Evolutionary conservation across 53 echinoderm and acorn worm species (phyloP), one percentile per base, ranked within the genome.

Genomic region (Astropecten irregularis): DNA sequence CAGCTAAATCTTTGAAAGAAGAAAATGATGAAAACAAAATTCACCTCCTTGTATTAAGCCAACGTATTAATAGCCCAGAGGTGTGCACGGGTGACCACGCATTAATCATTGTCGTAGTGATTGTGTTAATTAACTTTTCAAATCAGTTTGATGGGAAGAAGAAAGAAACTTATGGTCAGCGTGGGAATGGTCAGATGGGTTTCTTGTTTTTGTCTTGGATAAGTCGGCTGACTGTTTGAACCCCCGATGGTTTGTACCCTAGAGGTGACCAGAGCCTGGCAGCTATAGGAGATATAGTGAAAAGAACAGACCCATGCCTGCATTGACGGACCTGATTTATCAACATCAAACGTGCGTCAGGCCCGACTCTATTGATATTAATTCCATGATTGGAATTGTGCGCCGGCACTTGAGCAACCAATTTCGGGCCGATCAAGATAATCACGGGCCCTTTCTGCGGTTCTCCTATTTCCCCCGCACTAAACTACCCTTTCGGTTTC

Each of bases 321-420:
- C 76, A 76, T 76, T 14, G 76, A 36, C 37, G 40, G 3, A 40
- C 40, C 57, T 76, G 76, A 76, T 76, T 76, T 58, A 76, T 57
- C 56, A 57, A 58, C 76, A 76, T 76, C 76, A 76, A 50, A 76
- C 76, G 76, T 58, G 76, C 76, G 28, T 31, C 54, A 25, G 37
- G 56, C 56, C 57, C 76, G 57, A 28, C 76, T 21, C 57, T 40
- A 57, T 55, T 22, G 56, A 76, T 76, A 76, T 76, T 76, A 76
- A 57, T 76, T 76, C 76, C 39, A 38, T 76, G 76, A 76, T 76
- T 76, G 76, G 76, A 76, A 56, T 58, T 76, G 76, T 76, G 76
- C 76, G 56, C 55, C 15, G 40, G 76, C 76, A 76, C 76, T 76
- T 56, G 38, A 76, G 56, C 76, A 57, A 76, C 76, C 76, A 76